Conservation (phyloP, 2,113 vertebrate species). For the Peromyscus maniculatus region DNA sequence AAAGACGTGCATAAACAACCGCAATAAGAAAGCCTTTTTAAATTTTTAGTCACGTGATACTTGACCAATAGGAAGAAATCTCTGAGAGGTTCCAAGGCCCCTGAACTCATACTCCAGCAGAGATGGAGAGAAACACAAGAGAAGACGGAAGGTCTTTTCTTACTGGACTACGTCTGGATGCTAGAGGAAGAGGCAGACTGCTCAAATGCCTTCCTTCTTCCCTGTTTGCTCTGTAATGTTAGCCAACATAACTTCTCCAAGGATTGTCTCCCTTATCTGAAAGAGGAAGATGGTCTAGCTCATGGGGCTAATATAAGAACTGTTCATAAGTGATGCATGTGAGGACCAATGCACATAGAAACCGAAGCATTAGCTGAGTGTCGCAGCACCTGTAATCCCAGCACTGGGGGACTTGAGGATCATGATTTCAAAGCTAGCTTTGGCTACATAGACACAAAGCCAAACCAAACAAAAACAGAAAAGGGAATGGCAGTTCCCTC, state of each 20-base stretch:
- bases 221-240: not conserved
- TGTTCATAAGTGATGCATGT: not conserved
- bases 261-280: not conserved
- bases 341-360: not conserved
- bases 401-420: not conserved
- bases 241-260: not conserved
- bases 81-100: not conserved
- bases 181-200: not conserved
- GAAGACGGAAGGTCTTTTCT: not conserved
- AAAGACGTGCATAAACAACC: not conserved
- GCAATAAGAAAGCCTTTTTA: not conserved
- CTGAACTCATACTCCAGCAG: not conserved
- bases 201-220: not conserved
- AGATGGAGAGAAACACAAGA: not conserved
- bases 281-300: not conserved
- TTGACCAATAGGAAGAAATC: slow-evolving; percentile 23
- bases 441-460: not conserved
- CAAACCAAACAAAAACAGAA: not conserved
- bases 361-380: not conserved
- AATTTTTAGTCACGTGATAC: not conserved
- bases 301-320: not conserved
- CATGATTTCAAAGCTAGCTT: not conserved
- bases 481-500: not conserved
- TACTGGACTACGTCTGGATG: not conserved
- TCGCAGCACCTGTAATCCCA: not conserved